Evolutionary conservation across 2,888 invertebrate genomes (phyloP), one percentile per base, ranked within the genome.

Genomic region (Drosophila greeni): DNA sequence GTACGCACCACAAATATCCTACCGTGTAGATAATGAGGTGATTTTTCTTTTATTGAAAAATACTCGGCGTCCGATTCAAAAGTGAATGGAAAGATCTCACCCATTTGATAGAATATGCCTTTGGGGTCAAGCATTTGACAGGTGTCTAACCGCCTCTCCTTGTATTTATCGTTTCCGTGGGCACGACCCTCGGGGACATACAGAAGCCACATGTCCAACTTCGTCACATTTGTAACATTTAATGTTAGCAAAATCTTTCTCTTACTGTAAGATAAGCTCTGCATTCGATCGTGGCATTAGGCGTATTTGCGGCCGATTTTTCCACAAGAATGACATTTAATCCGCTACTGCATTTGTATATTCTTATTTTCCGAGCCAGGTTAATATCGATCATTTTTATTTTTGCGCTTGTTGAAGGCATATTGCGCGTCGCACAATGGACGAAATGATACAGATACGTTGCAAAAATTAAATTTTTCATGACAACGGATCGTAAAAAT

Each of bases 281-380:
- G n/a, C 42, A 42, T 23, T 3, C 42, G 42, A 3, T 5, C 23
- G 9, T 12, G 45, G 31, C 31, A 45, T 18, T 31, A 31, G 45
- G 31, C 47, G 14, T 47, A 47, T 40, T 57, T 39, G 47, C 48
- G 45, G 7, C 31, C 31, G n/a, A 34, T 23, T n/a, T 48, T 53
- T 31, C 23, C 40, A 31, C 40, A 53, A 20, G 5, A 40, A 53
- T 40, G 26, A 16, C 53, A 53, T 14, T 53, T 53, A 5, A 40
- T 31, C 39, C 40, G 31, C n/a, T 11, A 29, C 39, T 26, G 53
- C 18, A 29, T 36, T n/a, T 12, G 20, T 23, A 26, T 23, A n/a
- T 37, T 51, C 24, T 51, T 51, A 24, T 34, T 18, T 12, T 48
- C 48, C 6, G 31, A 65, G 36, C 57, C 61, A 67, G 8, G 24